phyloP scores from a whole-genome alignment of 2,797 vertebrate species.

The Catamblyrhynchus diadema region DNA sequence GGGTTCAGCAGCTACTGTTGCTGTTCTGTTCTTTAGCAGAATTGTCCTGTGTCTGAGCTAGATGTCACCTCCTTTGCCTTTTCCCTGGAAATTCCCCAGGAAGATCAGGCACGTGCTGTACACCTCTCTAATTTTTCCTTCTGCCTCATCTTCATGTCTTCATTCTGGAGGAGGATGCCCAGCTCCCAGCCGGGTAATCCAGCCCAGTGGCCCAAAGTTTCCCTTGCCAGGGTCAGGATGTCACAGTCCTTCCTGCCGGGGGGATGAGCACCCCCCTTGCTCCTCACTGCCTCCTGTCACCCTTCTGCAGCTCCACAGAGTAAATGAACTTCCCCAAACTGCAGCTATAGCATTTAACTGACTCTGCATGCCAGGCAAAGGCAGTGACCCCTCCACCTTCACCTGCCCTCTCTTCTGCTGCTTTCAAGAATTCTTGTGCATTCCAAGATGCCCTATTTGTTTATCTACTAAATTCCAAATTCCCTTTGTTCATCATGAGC shows the following conservation, averaged over 20 bases:
- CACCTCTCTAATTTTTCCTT: background rate
- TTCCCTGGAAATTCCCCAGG: background rate
- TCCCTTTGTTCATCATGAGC: background rate
- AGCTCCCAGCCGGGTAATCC: background rate
- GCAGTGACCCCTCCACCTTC: background rate
- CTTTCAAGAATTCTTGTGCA: background rate
- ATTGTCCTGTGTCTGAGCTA: background rate
- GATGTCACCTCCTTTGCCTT: background rate
- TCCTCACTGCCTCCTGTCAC: background rate
- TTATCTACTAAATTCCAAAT: background rate
- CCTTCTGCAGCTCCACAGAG: background rate
- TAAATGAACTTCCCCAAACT: background rate
- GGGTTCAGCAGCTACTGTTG: background rate
- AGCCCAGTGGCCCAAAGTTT: background rate
- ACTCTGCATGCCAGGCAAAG: no score
- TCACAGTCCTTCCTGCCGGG: background rate
- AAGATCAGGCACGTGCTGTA: background rate
- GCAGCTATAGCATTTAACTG: fast-evolving
- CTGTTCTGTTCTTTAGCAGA: background rate
- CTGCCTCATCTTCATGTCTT: background rate
- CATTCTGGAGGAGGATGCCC: background rate
- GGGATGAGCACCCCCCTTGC: background rate
- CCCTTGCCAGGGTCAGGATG: background rate
- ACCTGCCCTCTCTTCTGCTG: background rate
- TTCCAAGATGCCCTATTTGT: background rate